Base-by-base conservation (phyloP, 2,888 invertebrate genomes). In the Leptarthrus brevirostris region DNA sequence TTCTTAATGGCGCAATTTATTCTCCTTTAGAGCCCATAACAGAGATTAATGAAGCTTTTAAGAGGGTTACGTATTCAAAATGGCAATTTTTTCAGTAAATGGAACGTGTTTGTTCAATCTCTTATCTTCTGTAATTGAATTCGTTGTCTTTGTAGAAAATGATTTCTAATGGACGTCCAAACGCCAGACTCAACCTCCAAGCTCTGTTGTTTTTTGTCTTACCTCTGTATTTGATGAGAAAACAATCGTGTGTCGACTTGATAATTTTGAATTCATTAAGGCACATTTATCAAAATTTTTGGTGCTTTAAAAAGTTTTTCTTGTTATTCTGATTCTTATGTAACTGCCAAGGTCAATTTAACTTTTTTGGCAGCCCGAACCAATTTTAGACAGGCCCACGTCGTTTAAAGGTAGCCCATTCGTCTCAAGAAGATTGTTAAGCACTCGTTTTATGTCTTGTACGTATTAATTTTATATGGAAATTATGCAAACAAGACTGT, bases 1-100 rank as follows among this genome's bases (percentile, higher is more conserved):
- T 1, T 36, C 58, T 36, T 58, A 58, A 58, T 58, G 58, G 58
- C 58, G 58, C 58, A 36, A 58, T 58, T 58, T 58, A 58, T 58
- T 58, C 58, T 58, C 36, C 58, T 58, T 58, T 58, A 58, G 18
- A 58, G 36, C 18, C 36, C 40, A 20, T 58, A 58, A 58, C 58
- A 58, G 58, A 58, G 58, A 58, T 58, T 58, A 58, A 58, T 58
- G 58, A 58, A 58, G 58, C 58, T 58, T 40, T 58, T 58, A 58
- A 58, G 40, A 26, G 18, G 34, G 16, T 12, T 58, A 36, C 16
- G 6, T 16, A 18, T 16, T 36, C 34, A 18, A 8, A 20, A 18
- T 18, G 20, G 16, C n/a, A 36, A 36, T 3, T 36, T 20, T n/a
- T 20, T 18, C 34, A 30, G 14, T 16, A 56, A 58, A 36, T 58